These are phyloP conservation scores for Agonopterix subpropinquella DNA, from an alignment of 2,888 invertebrate genomes.

Conservation along the genomic window DNA sequence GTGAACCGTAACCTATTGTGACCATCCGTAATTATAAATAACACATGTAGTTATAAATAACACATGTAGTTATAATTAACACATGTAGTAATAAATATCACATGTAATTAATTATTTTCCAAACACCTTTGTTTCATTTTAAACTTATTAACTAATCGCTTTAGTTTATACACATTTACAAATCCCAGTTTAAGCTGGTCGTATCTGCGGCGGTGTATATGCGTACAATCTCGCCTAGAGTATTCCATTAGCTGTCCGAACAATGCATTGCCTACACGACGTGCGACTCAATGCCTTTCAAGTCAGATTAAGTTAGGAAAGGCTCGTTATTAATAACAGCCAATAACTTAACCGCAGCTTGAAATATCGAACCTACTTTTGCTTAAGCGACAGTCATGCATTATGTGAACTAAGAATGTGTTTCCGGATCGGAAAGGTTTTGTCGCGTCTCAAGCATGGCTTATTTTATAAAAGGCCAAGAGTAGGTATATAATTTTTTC, in stretches of 20 bases:
- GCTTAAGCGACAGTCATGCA: conserved; percentile 68
- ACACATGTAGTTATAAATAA: too few species aligned
- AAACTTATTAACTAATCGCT: too few species aligned
- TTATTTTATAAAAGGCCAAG: too few species aligned
- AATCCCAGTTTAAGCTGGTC: neutral
- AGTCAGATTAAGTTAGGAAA: conserved; percentile 73
- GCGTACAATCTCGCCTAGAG: conserved; percentile 16
- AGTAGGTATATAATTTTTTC: too few species aligned
- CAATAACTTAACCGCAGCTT: conserved; percentile 67
- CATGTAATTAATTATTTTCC: too few species aligned
- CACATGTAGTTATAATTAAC: too few species aligned
- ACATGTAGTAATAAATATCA: too few species aligned
- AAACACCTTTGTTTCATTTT: too few species aligned
- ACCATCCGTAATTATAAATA: too few species aligned
- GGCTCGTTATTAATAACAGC: conserved; percentile 69
- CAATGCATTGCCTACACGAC: conserved; percentile 61
- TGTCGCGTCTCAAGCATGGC: conserved; percentile 28
- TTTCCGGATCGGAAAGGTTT: conserved; percentile 64
- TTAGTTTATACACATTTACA: neutral
- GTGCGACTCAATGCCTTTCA: conserved; percentile 64
- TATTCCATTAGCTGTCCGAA: conserved; percentile 51
- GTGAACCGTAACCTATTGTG: too few species aligned
- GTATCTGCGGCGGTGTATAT: too few species aligned
- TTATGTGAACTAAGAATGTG: conserved; percentile 64
- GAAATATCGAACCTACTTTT: conserved; percentile 72